Percentiles rank a stretch among this genome's conserved stretches.
Evolutionary conservation across 2,113 vertebrate species (phyloP).

Genomic region (Ammospiza nelsoni): DNA sequence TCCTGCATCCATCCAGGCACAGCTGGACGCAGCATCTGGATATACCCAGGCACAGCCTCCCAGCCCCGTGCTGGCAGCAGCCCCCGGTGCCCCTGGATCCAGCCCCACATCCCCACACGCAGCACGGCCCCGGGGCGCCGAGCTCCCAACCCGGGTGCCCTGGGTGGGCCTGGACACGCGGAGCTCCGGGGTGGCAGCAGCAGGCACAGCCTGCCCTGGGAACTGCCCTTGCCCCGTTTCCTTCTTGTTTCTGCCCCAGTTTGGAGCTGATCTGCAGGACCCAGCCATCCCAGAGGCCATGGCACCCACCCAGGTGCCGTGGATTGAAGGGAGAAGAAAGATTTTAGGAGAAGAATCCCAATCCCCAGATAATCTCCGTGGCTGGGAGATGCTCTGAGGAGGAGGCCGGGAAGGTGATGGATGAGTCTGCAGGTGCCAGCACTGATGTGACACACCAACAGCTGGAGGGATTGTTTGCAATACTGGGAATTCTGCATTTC

Average conservation of each 20-base stretch:
- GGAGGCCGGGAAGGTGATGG: not conserved
- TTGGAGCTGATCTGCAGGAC: not conserved
- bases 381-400: not conserved
- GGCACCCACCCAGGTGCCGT: rapidly evolving
- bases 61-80: not conserved
- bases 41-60: no score
- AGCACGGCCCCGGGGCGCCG: rapidly evolving
- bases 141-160: not conserved
- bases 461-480: not conserved
- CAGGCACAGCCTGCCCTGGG: not conserved
- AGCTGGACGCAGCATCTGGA: not conserved
- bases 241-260: not conserved
- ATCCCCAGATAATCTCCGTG: not conserved
- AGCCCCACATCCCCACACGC: not conserved
- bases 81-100: not conserved
- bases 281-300: rapidly evolving
- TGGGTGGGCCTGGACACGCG: not conserved
- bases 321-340: not conserved
- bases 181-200: not conserved
- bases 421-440: rapidly evolving
- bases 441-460: not conserved
- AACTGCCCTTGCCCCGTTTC: not conserved
- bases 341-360: no score
- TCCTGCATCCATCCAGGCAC: no score
- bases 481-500: not conserved